Evolutionary conservation across 2,888 invertebrate species (phyloP), one percentile per base, ranked within the genome.

Genomic region (Hirtodrosophila confusa): DNA sequence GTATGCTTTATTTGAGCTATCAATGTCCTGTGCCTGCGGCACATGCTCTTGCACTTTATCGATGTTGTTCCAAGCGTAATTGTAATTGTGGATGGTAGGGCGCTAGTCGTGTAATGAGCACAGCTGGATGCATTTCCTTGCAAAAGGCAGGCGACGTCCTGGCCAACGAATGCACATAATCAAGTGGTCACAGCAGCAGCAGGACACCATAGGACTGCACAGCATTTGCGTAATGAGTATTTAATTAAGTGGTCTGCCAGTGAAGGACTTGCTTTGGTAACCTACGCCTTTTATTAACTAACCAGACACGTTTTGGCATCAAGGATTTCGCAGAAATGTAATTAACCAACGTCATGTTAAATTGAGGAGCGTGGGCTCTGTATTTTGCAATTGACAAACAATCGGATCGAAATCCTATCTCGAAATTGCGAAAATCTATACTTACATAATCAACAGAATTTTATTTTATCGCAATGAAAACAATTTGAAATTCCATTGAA

Each of bases 11-110:
- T 47, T 64, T 53, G 35, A 49, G 53, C 69, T 35, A 63, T 63
- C 53, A 58, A 44, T 55, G 37, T 39, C 9, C 53, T 36, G 31
- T 45, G 37, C 45, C n/a, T 24, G 39, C 29, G 4, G 4, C 29
- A 8, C n/a, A 10, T 12, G 3, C 33, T 17, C 40, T 29, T 49
- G 35, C 56, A 50, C 49, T 43, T 17, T 35, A 53, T 56, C 45
- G 33, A 44, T 75, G 61, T 75, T 70, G 40, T 57, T 57, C 31
- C 57, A 61, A 51, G 65, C 61, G 54, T 69, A 75, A 73, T 75
- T 70, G 75, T 41, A 65, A 57, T 70, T 61, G 54, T 7, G 31
- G 9, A 43, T 49, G 69, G 11, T 33, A 11, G 45, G 7, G 12
- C 17, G 5, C 17, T 36, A 39, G 11, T 31, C n/a, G 12, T 51